Conservation (phyloP, 2,113 vertebrate genomes). For the Gasterosteus aculeatus region DNA sequence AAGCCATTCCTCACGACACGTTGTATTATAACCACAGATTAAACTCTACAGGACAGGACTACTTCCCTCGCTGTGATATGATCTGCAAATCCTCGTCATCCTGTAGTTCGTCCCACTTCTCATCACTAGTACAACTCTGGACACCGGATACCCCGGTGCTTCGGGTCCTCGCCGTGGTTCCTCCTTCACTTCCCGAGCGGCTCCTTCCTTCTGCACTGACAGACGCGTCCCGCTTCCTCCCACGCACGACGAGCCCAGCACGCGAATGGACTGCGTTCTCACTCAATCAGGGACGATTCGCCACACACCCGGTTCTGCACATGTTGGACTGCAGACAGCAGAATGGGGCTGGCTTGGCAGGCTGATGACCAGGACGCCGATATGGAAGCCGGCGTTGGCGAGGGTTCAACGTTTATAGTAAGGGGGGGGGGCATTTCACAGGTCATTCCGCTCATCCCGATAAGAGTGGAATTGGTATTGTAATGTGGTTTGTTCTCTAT, state of each 20-base stretch:
- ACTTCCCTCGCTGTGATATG: background rate
- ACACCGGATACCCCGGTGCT: background rate
- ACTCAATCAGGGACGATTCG: conserved; percentile 1
- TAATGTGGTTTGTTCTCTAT: too few species aligned
- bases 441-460: too few species aligned
- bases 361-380: background rate
- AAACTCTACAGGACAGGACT: background rate
- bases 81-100: background rate
- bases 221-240: conserved; percentile 36
- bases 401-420: background rate
- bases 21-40: background rate
- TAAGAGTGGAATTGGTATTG: too few species aligned
- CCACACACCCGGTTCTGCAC: background rate
- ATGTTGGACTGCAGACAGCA: background rate
- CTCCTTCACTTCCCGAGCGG: background rate
- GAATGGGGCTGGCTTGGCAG: background rate
- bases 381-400: background rate
- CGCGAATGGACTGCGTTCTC: background rate
- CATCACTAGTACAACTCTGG: background rate
- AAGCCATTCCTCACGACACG: background rate
- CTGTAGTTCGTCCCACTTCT: background rate
- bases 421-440: too few species aligned
- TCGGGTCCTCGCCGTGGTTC: conserved; percentile 6
- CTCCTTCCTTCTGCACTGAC: conserved; percentile 17
- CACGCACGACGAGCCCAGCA: conserved; percentile 17